These are phyloP conservation scores for Apis laboriosa DNA, from an alignment of 1,140 invertebrate genomes.

Conservation along the genomic window DNA sequence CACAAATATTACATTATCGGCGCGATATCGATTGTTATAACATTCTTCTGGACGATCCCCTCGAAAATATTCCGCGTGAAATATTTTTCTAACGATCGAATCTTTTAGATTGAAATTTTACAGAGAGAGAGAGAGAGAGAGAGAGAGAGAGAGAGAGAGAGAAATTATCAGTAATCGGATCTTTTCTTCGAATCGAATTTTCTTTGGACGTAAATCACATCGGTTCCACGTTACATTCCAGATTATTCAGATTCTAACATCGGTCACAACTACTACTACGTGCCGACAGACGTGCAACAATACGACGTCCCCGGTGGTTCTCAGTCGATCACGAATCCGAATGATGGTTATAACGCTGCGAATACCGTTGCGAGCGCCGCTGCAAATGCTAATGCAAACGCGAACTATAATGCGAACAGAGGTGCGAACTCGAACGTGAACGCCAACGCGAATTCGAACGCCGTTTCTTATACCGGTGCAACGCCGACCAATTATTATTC, in stretches of 20 bases:
- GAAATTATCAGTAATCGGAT: too few relatives aligned
- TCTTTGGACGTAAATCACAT: conserved; percentile 43
- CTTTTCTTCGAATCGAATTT: neutral
- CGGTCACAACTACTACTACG: neutral
- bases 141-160: too few relatives aligned
- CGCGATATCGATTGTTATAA: too few relatives aligned
- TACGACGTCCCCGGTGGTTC: conserved; percentile 51
- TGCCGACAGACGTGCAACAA: conserved; percentile 15
- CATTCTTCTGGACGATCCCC: too few relatives aligned
- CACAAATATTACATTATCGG: neutral
- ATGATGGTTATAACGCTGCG: neutral
- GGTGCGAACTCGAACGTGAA: conserved; percentile 38
- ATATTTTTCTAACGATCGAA: neutral
- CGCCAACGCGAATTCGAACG: conserved; percentile 24
- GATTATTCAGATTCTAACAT: neutral
- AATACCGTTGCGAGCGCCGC: neutral
- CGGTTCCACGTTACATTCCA: conserved; percentile 10
- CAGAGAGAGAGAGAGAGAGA: too few relatives aligned
- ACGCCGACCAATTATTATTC: conserved; percentile 5
- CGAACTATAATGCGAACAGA: neutral
- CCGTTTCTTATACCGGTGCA: neutral
- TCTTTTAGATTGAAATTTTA: too few relatives aligned
- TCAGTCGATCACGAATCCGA: conserved; percentile 45
- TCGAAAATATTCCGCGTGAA: neutral
- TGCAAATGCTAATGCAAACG: conserved; percentile 37